Evolutionary conservation across 2,888 invertebrate genomes (phyloP), one percentile per base, ranked within the genome.

Genomic region (Eilema sororculum): DNA sequence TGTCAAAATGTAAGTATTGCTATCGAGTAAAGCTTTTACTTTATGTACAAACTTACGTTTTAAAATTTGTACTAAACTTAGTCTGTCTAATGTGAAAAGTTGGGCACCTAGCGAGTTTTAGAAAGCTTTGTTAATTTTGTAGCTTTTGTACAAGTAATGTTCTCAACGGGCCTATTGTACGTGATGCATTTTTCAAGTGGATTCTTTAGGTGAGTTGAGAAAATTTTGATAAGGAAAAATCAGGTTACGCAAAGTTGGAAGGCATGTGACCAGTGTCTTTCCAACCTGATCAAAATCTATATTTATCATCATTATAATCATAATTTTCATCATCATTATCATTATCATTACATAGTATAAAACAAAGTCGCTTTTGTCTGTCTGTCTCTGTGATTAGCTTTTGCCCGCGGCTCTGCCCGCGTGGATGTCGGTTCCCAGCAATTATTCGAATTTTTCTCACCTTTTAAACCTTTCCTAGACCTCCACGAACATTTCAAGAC

Each of bases 11-110:
- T 52, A 60, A 60, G 30, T 60, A 22, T 37, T 37, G 22, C 61
- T 22, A 61, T 61, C 8, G 12, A 13, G 22, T 61, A 22, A 61
- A 37, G 37, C 24, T 66, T n/a, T 12, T 4, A 24, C 24, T 65
- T 78, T 72, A 78, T 37, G 72, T 57, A 41, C 20, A 64, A 68
- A 75, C 68, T 78, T 78, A 30, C 16, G 33, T 67, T 61, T 56
- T 20, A 67, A 67, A 67, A 67, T 67, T 56, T 61, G 61, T 20
- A 52, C 52, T 52, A 52, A 52, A 72, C 72, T 78, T 65, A 68
- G 70, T 62, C 67, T 68, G 12, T 59, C 60, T 72, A 72, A 78
- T 78, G 70, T 68, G 28, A 24, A 75, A 78, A 78, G 58, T 77
- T 77, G n/a, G 52, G 52, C 9, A 52, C 67, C 22, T 9, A 66